These are phyloP conservation scores for Chymomyza amoena DNA, from an alignment of 2,888 invertebrate genomes.

Conservation along the genomic window DNA sequence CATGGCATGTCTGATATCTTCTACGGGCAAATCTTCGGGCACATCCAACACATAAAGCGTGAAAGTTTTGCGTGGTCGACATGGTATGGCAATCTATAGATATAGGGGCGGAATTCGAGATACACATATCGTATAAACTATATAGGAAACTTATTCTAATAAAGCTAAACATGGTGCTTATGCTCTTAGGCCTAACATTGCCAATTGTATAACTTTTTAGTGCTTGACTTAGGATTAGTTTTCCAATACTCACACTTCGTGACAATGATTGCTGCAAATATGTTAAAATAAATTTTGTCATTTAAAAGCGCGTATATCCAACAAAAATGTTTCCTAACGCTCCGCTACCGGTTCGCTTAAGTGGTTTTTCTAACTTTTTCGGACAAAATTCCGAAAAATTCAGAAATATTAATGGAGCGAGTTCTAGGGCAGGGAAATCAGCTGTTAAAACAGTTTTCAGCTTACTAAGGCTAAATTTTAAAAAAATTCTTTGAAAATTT, in stretches of 20 bases:
- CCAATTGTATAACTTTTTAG: conserved; percentile 11
- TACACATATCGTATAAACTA: neutral
- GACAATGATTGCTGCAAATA: conserved; percentile 70
- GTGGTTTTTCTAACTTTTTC: neutral
- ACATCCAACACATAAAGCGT: conserved; percentile 90
- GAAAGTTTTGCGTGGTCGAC: conserved; percentile 92
- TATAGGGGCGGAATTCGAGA: conserved; percentile 2
- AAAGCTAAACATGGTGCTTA: neutral
- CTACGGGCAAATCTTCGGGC: conserved; percentile 90
- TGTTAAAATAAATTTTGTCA: conserved; percentile 57
- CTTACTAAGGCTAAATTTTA: too few relatives aligned
- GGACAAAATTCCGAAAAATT: neutral
- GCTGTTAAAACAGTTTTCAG: too few relatives aligned
- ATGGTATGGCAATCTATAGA: conserved; percentile 88
- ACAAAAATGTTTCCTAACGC: neutral
- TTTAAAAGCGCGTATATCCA: conserved; percentile 35
- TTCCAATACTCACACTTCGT: conserved; percentile 63
- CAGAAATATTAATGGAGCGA: too few relatives aligned
- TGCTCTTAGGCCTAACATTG: conserved; percentile 7
- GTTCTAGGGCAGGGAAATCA: too few relatives aligned
- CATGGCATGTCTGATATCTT: conserved; percentile 89
- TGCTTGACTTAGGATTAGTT: neutral
- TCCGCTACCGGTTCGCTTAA: neutral
- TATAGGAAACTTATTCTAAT: neutral
- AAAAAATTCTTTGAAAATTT: too few relatives aligned